Conservation (phyloP, 2,113 vertebrate species). For the Heterochromis multidens region DNA sequence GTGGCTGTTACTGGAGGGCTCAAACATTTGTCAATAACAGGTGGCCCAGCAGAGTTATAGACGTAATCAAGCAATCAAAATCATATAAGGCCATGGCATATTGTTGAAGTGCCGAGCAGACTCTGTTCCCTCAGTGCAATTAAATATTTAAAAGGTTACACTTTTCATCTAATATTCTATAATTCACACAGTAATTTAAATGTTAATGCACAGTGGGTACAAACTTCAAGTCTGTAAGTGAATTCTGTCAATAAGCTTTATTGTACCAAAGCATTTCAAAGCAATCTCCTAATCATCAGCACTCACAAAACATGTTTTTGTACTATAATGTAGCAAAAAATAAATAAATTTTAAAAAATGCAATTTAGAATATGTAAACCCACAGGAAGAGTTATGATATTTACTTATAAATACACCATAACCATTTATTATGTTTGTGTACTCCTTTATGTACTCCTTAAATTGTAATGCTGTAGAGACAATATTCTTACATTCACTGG, state of each 20-base stretch:
- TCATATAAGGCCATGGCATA: not conserved
- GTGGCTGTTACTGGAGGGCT: not conserved
- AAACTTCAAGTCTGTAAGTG: not conserved
- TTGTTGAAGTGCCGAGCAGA: not conserved
- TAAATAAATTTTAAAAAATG: not conserved
- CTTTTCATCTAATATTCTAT: not conserved
- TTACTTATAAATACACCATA: not conserved
- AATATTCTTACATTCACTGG: not conserved
- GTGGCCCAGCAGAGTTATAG: not conserved
- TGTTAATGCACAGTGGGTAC: not conserved
- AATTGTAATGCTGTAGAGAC: not conserved
- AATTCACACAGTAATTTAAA: not conserved
- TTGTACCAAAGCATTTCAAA: not conserved
- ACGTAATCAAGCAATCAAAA: slow-evolving; percentile 8
- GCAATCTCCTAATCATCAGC: not conserved
- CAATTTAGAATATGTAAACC: not conserved
- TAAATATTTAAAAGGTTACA: not conserved
- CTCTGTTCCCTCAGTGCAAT: not conserved
- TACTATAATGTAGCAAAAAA: not conserved
- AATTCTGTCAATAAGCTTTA: not conserved
- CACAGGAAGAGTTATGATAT: not conserved
- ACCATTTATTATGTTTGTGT: not conserved
- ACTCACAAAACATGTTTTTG: not conserved
- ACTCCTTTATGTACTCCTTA: not conserved
- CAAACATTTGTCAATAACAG: not conserved